Percentiles rank a stretch among this genome's conserved stretches.
phyloP scores from a whole-genome alignment of 1,140 invertebrate genomes.

The Nixonia krombeini region DNA sequence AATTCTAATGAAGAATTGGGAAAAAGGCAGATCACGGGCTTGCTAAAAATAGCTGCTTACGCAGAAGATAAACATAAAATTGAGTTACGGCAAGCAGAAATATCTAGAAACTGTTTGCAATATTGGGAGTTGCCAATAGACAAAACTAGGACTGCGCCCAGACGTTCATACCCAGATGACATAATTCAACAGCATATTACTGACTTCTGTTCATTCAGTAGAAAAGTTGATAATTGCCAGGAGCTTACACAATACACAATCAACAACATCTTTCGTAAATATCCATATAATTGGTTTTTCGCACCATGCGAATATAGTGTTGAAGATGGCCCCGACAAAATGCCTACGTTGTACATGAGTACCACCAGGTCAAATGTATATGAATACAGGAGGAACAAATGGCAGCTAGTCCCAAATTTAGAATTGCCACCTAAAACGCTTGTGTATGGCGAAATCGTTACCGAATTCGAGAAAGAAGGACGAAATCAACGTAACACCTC shows the following conservation, averaged over 20 bases:
- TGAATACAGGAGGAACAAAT: slow-evolving; percentile 66
- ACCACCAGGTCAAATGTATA: slow-evolving; percentile 76
- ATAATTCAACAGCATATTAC: slow-evolving; percentile 54
- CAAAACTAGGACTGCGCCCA: slow-evolving; percentile 65
- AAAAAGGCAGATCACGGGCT: slow-evolving; percentile 80
- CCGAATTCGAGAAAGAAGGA: slow-evolving; percentile 80
- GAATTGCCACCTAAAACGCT: slow-evolving; percentile 82
- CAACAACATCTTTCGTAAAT: slow-evolving; percentile 13
- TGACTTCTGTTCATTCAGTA: too few relatives aligned
- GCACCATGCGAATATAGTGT: slow-evolving; percentile 42
- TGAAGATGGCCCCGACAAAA: slow-evolving; percentile 15
- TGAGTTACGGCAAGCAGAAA: slow-evolving; percentile 80
- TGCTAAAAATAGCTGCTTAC: slow-evolving; percentile 87
- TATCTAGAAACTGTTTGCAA: slow-evolving; percentile 81
- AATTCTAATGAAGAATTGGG: slow-evolving; percentile 87
- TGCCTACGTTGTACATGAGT: slow-evolving; percentile 68
- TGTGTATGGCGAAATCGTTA: slow-evolving; percentile 85
- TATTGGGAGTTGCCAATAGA: slow-evolving; percentile 81
- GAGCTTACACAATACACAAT: slow-evolving; percentile 41
- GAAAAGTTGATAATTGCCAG: not conserved
- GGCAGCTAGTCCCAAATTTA: slow-evolving; percentile 71
- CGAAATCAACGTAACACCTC: slow-evolving; percentile 74
- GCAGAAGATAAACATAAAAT: slow-evolving; percentile 80
- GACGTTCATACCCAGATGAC: slow-evolving; percentile 46
- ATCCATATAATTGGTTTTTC: slow-evolving; percentile 56